A percentile compares a stretch with the other conserved stretches of the same genome.
phyloP scores from a whole-genome alignment of 2,888 invertebrate genomes.

The Himalopsyche japonica region DNA sequence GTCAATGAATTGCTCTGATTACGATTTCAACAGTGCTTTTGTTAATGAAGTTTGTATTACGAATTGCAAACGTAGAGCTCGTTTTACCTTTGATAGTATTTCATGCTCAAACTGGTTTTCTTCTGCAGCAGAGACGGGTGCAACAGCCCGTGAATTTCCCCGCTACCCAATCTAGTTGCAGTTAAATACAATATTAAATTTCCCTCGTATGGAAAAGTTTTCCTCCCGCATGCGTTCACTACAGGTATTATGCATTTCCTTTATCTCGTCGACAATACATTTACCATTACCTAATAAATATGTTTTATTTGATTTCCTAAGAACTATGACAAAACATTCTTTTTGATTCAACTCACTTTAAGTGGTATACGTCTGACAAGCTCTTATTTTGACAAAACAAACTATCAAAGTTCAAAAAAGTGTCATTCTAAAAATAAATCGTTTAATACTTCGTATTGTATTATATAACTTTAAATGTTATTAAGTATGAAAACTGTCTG shows the following conservation, averaged over 20 bases:
- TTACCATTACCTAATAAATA: too few species aligned
- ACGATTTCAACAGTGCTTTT: constrained; percentile 2
- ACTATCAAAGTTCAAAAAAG: too few species aligned
- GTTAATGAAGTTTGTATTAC: constrained; percentile 9
- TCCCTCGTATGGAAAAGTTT: background rate
- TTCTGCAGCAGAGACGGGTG: constrained; percentile 4
- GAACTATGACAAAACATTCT: too few species aligned
- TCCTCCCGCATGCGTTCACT: background rate
- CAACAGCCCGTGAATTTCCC: background rate
- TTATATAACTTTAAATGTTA: too few species aligned
- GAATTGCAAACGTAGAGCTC: background rate
- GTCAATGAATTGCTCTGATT: constrained; percentile 8
- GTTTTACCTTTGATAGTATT: constrained; percentile 11
- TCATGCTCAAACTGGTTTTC: background rate
- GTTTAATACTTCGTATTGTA: too few species aligned
- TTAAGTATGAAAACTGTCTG: too few species aligned
- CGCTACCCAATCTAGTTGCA: background rate
- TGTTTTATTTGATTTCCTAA: too few species aligned
- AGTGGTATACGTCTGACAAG: too few species aligned
- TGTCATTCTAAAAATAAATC: too few species aligned
- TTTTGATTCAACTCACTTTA: too few species aligned
- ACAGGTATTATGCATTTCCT: background rate
- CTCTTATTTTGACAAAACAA: too few species aligned
- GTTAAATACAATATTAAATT: background rate
- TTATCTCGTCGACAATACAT: background rate